Conservation (phyloP, 2,888 invertebrate genomes). For the Hypomecis atomaria region DNA sequence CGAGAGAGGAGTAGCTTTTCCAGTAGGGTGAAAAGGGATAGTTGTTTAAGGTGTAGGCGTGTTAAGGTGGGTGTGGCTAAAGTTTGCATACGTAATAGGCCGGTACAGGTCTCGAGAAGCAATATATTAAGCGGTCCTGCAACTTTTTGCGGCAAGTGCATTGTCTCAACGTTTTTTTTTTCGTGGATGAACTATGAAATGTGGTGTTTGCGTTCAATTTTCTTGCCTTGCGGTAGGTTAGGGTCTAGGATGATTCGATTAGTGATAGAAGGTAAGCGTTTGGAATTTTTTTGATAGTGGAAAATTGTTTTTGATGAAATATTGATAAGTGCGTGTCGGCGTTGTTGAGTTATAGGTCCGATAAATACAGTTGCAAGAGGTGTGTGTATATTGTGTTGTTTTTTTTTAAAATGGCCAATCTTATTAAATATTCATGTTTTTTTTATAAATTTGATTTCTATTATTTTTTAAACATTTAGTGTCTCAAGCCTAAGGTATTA, state of each 20-base stretch:
- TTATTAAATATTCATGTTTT: too few species aligned
- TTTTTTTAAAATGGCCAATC: too few species aligned
- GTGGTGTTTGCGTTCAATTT: constrained; percentile 60
- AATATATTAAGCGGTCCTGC: constrained; percentile 68
- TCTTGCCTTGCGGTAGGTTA: constrained; percentile 68
- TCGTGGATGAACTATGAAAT: constrained; percentile 67
- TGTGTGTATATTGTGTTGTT: too few species aligned
- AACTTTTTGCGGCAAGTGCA: constrained; percentile 70
- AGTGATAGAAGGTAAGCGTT: not conserved
- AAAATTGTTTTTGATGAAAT: too few species aligned
- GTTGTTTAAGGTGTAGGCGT: constrained; percentile 65
- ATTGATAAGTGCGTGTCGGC: too few species aligned
- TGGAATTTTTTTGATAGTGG: not conserved
- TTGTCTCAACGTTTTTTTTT: constrained; percentile 72
- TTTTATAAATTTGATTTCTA: too few species aligned
- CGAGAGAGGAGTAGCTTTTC: constrained; percentile 56
- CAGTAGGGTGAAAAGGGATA: constrained; percentile 52
- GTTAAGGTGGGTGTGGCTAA: constrained; percentile 63
- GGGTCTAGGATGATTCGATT: constrained; percentile 46
- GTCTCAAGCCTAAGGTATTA: too few species aligned
- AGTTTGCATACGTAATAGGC: constrained; percentile 74
- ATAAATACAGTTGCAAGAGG: too few species aligned
- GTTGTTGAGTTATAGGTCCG: too few species aligned
- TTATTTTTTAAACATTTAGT: too few species aligned
- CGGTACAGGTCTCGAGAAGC: constrained; percentile 48